Evolutionary conservation across 2,888 invertebrate genomes (phyloP).

Genomic region (Brachyptera risi): DNA sequence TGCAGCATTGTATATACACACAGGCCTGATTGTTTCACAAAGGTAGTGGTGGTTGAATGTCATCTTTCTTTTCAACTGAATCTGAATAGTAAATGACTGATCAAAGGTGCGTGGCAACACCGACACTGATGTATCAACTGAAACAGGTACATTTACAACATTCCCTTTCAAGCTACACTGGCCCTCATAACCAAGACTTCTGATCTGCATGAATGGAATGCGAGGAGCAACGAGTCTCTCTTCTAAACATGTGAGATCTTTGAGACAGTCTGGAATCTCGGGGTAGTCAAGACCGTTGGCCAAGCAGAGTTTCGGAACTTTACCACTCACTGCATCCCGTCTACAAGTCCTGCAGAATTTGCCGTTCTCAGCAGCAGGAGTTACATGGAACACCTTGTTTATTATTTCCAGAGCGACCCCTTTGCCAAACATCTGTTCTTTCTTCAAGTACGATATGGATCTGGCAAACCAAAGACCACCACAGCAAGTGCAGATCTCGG

Average conservation of each 20-base stretch:
- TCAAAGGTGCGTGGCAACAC: slow-evolving; percentile 25
- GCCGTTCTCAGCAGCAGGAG: too few relatives aligned
- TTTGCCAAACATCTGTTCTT: not conserved
- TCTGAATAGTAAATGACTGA: slow-evolving; percentile 14
- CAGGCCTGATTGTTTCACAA: slow-evolving; percentile 31
- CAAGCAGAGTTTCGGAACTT: too few relatives aligned
- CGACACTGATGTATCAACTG: slow-evolving; percentile 28
- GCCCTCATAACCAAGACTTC: slow-evolving; percentile 37
- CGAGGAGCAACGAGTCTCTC: too few relatives aligned
- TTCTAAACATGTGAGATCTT: slow-evolving; percentile 38
- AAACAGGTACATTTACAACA: slow-evolving; percentile 36
- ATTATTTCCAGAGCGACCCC: not conserved
- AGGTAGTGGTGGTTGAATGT: slow-evolving; percentile 23
- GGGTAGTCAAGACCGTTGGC: slow-evolving; percentile 34
- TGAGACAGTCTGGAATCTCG: slow-evolving; percentile 34
- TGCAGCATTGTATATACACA: slow-evolving; percentile 25
- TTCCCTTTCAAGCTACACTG: slow-evolving; percentile 34
- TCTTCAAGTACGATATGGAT: not conserved
- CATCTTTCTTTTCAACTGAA: too few relatives aligned
- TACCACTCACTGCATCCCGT: not conserved
- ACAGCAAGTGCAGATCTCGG: not conserved
- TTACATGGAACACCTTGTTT: too few relatives aligned
- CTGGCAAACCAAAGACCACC: not conserved
- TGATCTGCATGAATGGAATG: slow-evolving; percentile 42
- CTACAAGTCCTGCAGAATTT: not conserved